Evolutionary conservation across 2,888 invertebrate genomes (phyloP).

Genomic region (Troides helena): DNA sequence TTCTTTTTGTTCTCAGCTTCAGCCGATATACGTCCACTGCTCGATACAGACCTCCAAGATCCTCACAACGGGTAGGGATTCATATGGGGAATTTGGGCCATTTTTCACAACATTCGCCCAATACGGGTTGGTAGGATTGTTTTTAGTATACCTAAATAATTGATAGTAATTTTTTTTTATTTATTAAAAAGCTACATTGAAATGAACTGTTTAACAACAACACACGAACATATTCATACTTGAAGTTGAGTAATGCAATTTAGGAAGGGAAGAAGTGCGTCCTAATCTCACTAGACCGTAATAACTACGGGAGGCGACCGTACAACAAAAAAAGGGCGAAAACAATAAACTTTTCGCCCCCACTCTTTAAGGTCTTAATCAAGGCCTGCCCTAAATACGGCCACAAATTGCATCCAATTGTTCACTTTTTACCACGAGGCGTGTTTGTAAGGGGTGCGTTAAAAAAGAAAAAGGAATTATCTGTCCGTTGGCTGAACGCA

Average conservation of each 20-base stretch:
- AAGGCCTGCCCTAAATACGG: slow-evolving; percentile 73
- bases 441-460: slow-evolving; percentile 60
- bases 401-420: slow-evolving; percentile 80
- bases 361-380: slow-evolving; percentile 66
- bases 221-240: too few species aligned
- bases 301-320: slow-evolving; percentile 39
- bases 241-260: neutral
- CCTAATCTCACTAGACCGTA: slow-evolving; percentile 8
- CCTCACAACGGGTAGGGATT: too few species aligned
- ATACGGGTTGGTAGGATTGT: too few species aligned
- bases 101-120: too few species aligned
- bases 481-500: slow-evolving; percentile 51
- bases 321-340: slow-evolving; percentile 63
- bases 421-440: slow-evolving; percentile 76
- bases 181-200: too few species aligned
- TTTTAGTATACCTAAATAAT: too few species aligned
- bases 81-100: too few species aligned
- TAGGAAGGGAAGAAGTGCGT: slow-evolving; percentile 14
- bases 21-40: too few species aligned
- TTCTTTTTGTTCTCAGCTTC: too few species aligned
- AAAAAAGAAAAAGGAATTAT: slow-evolving; percentile 51
- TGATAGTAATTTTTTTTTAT: too few species aligned
- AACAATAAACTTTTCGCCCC: slow-evolving; percentile 61
- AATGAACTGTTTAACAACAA: too few species aligned
- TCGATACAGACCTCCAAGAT: too few species aligned